Base-by-base conservation (phyloP, 2,888 invertebrate genomes). In the Rambutsinella grinnellia region DNA sequence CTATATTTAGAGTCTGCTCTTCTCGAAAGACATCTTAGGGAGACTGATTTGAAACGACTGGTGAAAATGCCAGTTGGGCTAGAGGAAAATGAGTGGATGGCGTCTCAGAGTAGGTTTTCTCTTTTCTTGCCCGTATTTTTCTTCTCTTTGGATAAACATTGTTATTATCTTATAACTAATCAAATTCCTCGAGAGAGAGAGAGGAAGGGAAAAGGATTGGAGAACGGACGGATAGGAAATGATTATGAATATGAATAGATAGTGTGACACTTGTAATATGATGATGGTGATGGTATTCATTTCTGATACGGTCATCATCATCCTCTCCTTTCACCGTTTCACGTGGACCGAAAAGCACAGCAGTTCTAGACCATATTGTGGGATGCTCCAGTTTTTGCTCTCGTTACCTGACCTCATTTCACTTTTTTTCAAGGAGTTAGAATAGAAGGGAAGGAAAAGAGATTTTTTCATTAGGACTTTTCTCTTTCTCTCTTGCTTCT, bases 11-110 rank as follows among this genome's bases (percentile, higher is more conserved):
- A 97, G 90, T 95, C 96, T 87, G 93, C 94, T 87, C 93, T 96
- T 86, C 91, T 96, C 87, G 96, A 97, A 90, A 91, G 95, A 88
- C 94, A 95, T 89, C 90, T 97, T 87, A 94, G 95, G 85, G 96
- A 97, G 89, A 92, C 95, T 87, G 96, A 97, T 90, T 91, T 99
- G 90, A 92, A 93, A 87, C 92, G 95, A 89, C 91, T 99, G 87
- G 96, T 98, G 84, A 94, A 95, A 88, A 90, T 98, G 88, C 99
- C 99, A 85, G 92, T 93, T 84, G 97, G 97, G 82, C 91, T 99
- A 87, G 98, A 98, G 89, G 94, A 95, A 89, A 97, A 98, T 89
- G 99, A 99, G 91, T 99, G 99, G 99, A 92, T 99, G 86, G 99
- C 99, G 84, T 97, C 97, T 83, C 98, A 99, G 88, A 97, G 96